These are phyloP conservation scores for Danio albolineatus DNA, from an alignment of 2,797 vertebrate genomes.

Conservation along the genomic window DNA sequence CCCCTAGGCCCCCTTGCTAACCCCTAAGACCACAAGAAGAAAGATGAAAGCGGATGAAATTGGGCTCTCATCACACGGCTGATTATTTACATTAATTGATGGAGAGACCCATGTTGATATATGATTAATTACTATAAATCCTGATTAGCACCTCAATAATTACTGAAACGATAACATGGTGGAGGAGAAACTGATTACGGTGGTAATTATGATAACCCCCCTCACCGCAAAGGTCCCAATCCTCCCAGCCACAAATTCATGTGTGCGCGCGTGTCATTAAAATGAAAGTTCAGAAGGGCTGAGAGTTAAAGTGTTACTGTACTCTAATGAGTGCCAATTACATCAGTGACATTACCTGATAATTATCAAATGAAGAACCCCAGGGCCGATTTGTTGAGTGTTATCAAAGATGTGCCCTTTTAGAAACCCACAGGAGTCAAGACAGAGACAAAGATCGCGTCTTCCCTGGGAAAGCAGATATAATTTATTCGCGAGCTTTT, in stretches of 20 bases:
- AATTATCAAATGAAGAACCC: constrained; percentile 48
- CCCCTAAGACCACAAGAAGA: constrained; percentile 8
- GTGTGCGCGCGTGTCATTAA: constrained; percentile 32
- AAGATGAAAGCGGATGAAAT: constrained; percentile 41
- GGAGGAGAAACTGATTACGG: constrained; percentile 64
- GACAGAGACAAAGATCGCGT: constrained; percentile 9
- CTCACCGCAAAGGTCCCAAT: constrained; percentile 24
- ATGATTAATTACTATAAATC: constrained; percentile 75
- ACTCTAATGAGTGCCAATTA: constrained; percentile 49
- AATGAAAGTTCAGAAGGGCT: constrained; percentile 29
- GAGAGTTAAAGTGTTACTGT: constrained; percentile 35
- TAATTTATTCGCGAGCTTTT: constrained; percentile 20
- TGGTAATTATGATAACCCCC: constrained; percentile 64
- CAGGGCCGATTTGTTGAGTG: constrained; percentile 8
- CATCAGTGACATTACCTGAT: constrained; percentile 36
- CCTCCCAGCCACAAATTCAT: constrained; percentile 16
- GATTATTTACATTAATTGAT: constrained; percentile 57
- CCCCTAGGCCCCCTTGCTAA: constrained; percentile 13
- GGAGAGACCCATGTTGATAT: constrained; percentile 59
- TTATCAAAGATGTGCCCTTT: constrained; percentile 47
- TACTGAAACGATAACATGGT: constrained; percentile 70
- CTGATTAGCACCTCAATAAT: constrained; percentile 72
- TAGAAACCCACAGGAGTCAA: constrained; percentile 13
- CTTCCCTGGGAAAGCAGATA: constrained; percentile 10
- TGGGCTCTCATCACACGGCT: constrained; percentile 41